Base-by-base conservation (phyloP, 2,113 vertebrate species). In the Amphilophus citrinellus region DNA sequence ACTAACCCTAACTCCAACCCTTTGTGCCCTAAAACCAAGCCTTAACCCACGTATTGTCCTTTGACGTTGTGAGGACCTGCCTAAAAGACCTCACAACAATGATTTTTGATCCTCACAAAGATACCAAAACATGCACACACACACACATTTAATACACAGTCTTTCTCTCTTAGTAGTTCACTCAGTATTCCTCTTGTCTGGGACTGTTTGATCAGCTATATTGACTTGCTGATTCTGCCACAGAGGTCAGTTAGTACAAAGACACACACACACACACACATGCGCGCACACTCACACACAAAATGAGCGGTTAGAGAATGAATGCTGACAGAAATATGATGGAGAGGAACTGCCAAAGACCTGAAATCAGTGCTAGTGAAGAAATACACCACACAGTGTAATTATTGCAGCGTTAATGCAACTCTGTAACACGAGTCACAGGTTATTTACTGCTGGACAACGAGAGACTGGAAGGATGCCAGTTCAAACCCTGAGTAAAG, bases 161-260 rank as follows among this genome's bases (percentile, higher is more conserved):
- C 62, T 65, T 42, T 66, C 57, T 47, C 71, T 66, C 61, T 71
- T 61, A 27, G 57, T 53, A 73, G 76, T 60, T 71, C 24, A 71
- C 61, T 84, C 10, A 0, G 53, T 82, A 53, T 50, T 80, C 24
- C 37, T 61, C 76, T 66, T 88, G 83, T 60, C 59, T 57, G 44
- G 30, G 39, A 10, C 22, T 89, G 85, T 92, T 89, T 88, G 66
- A 91, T 85, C 89, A 88, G 83, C 87, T 81, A 79, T 82, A 85
- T 78, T 87, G 87, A 90, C 86, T 82, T 71, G 66, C 78, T 59
- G 84, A 79, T 84, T 84, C 66, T 53, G 84, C 68, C 15, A 82
- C 47, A 87, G 71, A 86, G 79, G 86, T 89, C 80, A 77, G 53
- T 82, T 66, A 82, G 78, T 37, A 75, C 57, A 84, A 57, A 53